A percentile compares a stretch with the other conserved stretches of the same genome.
phyloP scores from a whole-genome alignment of 2,888 invertebrate species.

The Agrotis clavis region DNA sequence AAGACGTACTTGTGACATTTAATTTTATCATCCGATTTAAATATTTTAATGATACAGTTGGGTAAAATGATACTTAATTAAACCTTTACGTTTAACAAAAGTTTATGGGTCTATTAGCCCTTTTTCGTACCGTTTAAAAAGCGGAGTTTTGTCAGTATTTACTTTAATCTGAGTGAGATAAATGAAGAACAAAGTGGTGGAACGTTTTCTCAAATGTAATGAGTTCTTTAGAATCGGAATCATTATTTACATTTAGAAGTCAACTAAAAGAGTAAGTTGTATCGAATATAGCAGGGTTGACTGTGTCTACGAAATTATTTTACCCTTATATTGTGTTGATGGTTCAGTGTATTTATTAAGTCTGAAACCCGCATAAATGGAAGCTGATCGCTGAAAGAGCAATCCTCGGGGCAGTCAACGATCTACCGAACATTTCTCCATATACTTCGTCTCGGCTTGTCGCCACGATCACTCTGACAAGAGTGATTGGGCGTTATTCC shows the following conservation, averaged over 20 bases:
- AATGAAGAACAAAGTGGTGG: not conserved
- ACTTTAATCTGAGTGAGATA: not conserved
- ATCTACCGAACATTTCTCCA: too few species aligned
- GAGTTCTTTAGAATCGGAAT: not conserved
- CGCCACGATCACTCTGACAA: too few species aligned
- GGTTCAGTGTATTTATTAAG: too few species aligned
- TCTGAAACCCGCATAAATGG: too few species aligned
- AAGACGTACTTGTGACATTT: constrained; percentile 9
- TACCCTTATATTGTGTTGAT: too few species aligned
- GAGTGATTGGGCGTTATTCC: too few species aligned
- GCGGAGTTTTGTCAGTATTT: not conserved
- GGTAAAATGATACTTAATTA: not conserved
- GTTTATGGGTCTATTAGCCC: not conserved
- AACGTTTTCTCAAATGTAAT: not conserved
- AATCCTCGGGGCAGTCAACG: too few species aligned
- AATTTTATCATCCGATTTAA: constrained; percentile 15
- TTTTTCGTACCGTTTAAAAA: not conserved
- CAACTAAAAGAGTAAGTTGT: not conserved
- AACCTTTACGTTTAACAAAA: not conserved
- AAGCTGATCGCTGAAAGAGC: too few species aligned
- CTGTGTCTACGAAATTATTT: not conserved
- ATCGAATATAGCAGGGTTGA: too few species aligned
- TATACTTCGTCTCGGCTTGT: too few species aligned
- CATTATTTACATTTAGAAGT: not conserved
- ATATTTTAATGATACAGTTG: constrained; percentile 12